phyloP scores from a whole-genome alignment of 2,113 vertebrate genomes.

The Columbina picui region DNA sequence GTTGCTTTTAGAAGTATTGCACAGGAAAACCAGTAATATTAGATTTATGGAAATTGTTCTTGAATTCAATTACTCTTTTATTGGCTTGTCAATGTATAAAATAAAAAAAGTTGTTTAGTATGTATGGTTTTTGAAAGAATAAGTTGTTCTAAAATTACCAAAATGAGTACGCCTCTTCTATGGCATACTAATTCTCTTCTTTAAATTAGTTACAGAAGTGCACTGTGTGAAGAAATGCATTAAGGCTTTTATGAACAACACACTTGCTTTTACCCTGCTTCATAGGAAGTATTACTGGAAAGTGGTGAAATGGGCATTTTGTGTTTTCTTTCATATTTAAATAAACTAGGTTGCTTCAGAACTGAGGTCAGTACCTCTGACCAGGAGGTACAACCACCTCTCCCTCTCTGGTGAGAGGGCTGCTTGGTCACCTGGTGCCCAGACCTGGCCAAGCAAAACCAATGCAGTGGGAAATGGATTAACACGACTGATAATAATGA shows the following conservation, averaged over 20 bases:
- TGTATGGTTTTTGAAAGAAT: neutral
- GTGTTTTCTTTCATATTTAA: conserved; percentile 8
- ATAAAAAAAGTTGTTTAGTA: neutral
- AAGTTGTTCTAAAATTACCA: neutral
- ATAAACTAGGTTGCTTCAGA: neutral
- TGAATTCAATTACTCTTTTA: neutral
- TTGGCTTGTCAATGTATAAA: neutral
- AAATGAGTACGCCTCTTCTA: neutral
- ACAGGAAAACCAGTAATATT: neutral
- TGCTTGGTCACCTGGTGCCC: neutral
- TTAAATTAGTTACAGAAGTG: neutral
- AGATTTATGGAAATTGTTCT: neutral
- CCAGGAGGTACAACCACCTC: neutral
- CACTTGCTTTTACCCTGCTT: neutral
- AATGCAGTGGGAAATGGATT: neutral
- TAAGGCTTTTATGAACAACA: neutral
- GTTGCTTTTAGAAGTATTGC: neutral
- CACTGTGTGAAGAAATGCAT: neutral
- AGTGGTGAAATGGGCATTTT: neutral
- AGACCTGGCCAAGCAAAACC: neutral
- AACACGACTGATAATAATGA: neutral
- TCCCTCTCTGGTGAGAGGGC: neutral
- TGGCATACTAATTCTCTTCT: neutral
- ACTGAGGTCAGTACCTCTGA: neutral
- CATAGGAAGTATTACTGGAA: neutral